Conservation (phyloP, 2,113 vertebrate genomes). For the Melospiza georgiana region DNA sequence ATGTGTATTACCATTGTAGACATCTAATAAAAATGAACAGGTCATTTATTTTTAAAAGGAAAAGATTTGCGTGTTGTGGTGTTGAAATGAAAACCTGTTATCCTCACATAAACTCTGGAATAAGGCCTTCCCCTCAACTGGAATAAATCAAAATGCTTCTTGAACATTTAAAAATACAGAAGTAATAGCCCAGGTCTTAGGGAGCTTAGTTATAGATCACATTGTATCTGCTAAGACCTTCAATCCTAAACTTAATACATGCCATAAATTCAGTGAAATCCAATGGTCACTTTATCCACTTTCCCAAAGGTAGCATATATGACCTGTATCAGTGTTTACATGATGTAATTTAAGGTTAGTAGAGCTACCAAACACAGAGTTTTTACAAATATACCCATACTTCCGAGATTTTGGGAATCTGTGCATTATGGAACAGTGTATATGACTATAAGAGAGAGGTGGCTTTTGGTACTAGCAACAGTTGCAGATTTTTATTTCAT, state of each 20-base stretch:
- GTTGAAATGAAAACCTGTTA: neutral
- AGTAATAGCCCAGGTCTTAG: neutral
- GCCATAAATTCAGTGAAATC: neutral
- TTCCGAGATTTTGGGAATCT: neutral
- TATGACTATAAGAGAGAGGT: neutral
- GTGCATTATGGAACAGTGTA: neutral
- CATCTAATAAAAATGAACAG: neutral
- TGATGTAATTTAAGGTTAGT: neutral
- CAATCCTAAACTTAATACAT: neutral
- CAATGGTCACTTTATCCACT: neutral
- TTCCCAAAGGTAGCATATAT: neutral
- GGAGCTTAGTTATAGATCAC: neutral
- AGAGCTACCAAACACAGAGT: neutral
- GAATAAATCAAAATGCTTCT: neutral
- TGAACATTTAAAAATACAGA: neutral
- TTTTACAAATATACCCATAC: neutral
- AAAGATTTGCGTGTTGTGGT: neutral
- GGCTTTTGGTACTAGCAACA: neutral
- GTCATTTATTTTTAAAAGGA: constrained; percentile 14
- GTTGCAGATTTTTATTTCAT: neutral
- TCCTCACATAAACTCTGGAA: neutral
- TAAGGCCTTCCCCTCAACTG: neutral
- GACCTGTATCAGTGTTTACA: neutral
- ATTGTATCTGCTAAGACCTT: neutral
- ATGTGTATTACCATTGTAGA: neutral